Evolutionary conservation across 2,113 vertebrate species (phyloP).

Genomic region (Ahaetulla prasina): DNA sequence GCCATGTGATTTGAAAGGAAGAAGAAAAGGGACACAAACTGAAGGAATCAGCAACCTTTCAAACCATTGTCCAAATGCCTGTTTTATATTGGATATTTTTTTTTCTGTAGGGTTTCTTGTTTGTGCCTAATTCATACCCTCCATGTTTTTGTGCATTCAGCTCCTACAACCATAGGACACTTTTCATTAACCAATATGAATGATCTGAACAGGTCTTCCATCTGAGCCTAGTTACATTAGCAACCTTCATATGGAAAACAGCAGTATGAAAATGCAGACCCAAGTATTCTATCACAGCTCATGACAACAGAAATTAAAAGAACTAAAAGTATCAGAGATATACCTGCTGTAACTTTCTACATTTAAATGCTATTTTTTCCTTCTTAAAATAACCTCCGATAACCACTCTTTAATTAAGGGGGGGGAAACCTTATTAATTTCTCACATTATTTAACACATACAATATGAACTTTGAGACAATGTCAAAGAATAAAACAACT

Average conservation of each 20-base stretch:
- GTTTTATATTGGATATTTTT: not conserved
- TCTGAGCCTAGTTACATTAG: slow-evolving; percentile 68
- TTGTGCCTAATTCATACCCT: slow-evolving; percentile 69
- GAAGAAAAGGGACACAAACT: not conserved
- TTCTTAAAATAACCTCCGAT: slow-evolving; percentile 84
- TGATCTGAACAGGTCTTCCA: slow-evolving; percentile 68
- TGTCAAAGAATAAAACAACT: slow-evolving; percentile 55
- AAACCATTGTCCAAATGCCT: not conserved
- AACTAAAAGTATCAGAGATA: slow-evolving; percentile 58
- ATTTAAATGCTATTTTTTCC: slow-evolving; percentile 81
- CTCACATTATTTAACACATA: slow-evolving; percentile 78
- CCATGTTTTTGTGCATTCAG: slow-evolving; percentile 69
- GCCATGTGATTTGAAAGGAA: not conserved
- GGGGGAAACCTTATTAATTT: slow-evolving; percentile 56
- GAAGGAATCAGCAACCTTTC: not conserved
- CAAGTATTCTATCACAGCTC: slow-evolving; percentile 57
- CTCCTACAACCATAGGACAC: slow-evolving; percentile 63
- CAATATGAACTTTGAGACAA: slow-evolving; percentile 38
- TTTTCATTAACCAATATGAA: slow-evolving; percentile 52
- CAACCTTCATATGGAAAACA: slow-evolving; percentile 71
- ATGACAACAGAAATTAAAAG: slow-evolving; percentile 69
- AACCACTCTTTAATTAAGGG: no score
- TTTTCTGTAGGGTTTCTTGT: not conserved
- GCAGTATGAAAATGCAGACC: slow-evolving; percentile 61
- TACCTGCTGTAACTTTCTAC: slow-evolving; percentile 56